Evolutionary conservation across 2,797 vertebrate genomes (phyloP).

Genomic region (Diplodus sargus): DNA sequence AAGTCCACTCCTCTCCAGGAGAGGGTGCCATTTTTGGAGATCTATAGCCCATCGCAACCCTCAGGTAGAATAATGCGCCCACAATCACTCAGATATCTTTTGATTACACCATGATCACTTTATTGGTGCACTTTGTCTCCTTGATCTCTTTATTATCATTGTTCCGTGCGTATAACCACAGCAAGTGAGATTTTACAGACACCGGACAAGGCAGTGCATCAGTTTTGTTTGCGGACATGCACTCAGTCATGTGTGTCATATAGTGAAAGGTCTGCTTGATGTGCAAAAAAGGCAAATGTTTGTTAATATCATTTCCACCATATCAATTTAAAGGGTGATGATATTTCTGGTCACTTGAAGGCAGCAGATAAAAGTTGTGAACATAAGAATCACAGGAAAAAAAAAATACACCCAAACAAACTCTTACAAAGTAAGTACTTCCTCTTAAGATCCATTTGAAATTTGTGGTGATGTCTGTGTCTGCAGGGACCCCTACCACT

Average conservation of each 20-base stretch:
- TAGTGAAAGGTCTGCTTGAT: not conserved
- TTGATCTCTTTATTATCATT: not conserved
- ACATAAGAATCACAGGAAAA: not conserved
- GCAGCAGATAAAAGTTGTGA: not conserved
- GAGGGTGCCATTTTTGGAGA: constrained; percentile 80
- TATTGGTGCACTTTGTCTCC: not conserved
- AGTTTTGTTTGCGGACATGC: not conserved
- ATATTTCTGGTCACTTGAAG: not conserved
- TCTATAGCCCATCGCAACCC: not conserved
- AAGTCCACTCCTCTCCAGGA: constrained; percentile 60
- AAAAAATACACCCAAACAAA: too few relatives aligned
- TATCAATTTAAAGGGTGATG: not conserved
- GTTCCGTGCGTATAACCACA: not conserved
- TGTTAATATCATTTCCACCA: too few relatives aligned
- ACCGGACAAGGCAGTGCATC: not conserved
- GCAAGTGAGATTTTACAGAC: not conserved
- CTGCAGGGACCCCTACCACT: too few relatives aligned
- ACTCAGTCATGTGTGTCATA: not conserved
- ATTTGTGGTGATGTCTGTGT: too few relatives aligned
- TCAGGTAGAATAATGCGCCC: constrained; percentile 54
- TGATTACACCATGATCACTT: not conserved
- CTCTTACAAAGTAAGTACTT: too few relatives aligned
- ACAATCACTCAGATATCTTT: not conserved
- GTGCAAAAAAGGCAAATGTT: not conserved
- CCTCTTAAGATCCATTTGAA: not conserved